Conservation (phyloP, 2,113 vertebrate genomes). For the Capra hircus region DNA sequence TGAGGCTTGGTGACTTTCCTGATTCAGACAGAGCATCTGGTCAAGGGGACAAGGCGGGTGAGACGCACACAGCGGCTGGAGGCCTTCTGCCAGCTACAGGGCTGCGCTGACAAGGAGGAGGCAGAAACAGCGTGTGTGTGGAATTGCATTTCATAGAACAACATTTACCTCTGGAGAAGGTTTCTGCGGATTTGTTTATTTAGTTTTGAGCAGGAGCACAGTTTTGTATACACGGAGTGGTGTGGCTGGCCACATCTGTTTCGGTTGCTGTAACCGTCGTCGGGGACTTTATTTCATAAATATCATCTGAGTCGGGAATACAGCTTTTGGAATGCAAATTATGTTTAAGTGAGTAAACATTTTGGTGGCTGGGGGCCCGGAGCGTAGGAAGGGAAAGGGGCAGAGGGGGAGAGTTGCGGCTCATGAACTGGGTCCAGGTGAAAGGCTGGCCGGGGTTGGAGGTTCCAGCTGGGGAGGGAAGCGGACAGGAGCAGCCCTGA, state of each 20-base stretch:
- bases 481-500: conserved; percentile 8
- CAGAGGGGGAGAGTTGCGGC: neutral
- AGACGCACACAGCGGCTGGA: neutral
- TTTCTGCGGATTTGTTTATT: neutral
- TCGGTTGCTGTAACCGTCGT: neutral
- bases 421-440: neutral
- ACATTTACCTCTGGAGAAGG: conserved; percentile 54
- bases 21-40: neutral
- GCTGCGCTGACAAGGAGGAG: neutral
- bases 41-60: neutral
- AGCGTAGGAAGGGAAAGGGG: neutral
- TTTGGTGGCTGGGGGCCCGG: neutral
- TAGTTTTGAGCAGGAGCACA: conserved; percentile 20
- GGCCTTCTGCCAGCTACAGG: neutral
- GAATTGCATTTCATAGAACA: conserved; percentile 37
- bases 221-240: neutral
- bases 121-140: neutral
- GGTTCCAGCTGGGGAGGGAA: conserved; percentile 54
- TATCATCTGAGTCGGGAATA: conserved; percentile 14
- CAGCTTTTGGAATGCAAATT: conserved; percentile 36
- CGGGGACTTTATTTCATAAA: conserved; percentile 36
- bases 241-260: conserved; percentile 43
- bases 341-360: conserved; percentile 7
- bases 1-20: neutral
- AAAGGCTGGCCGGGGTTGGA: conserved; percentile 1